Evolutionary conservation across 92 coral and sea anemone genomes (phyloP), one percentile per base, ranked within the genome.

Genomic region (Nematostella vectensis): DNA sequence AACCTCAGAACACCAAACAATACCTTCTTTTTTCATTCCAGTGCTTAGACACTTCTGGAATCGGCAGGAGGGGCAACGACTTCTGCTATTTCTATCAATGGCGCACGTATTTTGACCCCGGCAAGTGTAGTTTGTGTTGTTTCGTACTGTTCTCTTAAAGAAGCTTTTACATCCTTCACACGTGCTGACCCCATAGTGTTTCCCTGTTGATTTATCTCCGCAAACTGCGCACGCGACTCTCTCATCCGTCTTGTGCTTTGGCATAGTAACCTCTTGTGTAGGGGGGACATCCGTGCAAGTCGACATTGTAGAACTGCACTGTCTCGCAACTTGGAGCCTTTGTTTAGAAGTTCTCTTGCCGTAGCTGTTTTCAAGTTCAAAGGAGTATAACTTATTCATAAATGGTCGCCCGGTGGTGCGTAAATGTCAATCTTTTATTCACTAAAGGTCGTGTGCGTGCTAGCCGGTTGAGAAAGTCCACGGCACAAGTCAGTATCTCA

Each of bases 1-100:
- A 33, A 33, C 6, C 15, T 6, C 6, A 33, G 8, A 33, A 33
- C 15, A 33, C 40, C 15, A 6, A 33, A 6, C 15, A 6, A 38
- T 72, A 85, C 95, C 95, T 71, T 85, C 95, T 43, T 75, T 85
- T 31, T 85, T 85, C 95, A 85, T 85, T 39, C 95, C 95, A 0
- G 83, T 85, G 31, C 59, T 78, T 16, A 85, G 66, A 29, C 95
- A 85, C 59, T 85, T 85, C 54, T 71, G 83, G 63, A 85, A 85
- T 24, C 95, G 59, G 39, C 95, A 85, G 2, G 95, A 83, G 1
- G 95, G 95, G 27, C 95, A 85, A 0, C 95, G 95, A 50, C 95
- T 85, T 53, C 95, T 70, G 30, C 74, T 85, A 40, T 77, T 80
- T 13, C 95, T 59, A 16, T 85, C 95, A 10, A 85, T 83, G 18